Evolutionary conservation across 1,140 invertebrate genomes (phyloP), one percentile per base, ranked within the genome.

Genomic region (Eriocheir sinensis): DNA sequence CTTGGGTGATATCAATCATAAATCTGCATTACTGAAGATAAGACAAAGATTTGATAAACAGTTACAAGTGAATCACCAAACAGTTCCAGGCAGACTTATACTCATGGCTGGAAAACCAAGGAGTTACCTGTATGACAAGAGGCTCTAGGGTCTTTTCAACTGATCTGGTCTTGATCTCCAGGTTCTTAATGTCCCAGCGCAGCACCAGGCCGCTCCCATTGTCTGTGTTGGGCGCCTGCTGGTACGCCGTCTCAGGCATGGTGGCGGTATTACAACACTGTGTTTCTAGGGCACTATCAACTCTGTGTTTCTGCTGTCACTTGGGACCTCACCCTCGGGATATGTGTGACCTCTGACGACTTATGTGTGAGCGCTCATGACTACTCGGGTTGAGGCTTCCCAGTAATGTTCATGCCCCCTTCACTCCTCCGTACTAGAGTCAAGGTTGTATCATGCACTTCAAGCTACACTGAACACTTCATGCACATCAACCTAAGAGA

Each of bases 161-260:
- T 0, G 99, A 99, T 97, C 99, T 98, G n/a, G 99, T 99, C 53
- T 99, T 97, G 94, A 99, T 99, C 97, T 99, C 99, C 96, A 99
- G 97, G 97, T 99, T 99, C 97, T 99, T 99, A 79, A 99, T 99
- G 97, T 99, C 99, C 99, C 99, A 99, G 97, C 98, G 93, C 53
- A 93, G 92, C 79, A 94, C 60, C 34, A 91, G 88, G 41, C 89
- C 83, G 88, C 93, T 91, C n/a, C 93, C 93, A 30, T 80, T 83
- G 89, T 94, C 94, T 85, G 94, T 91, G 44, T 44, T 44, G 1
- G 40, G 79, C 81, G 53, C 85, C 3, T 72, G 53, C 40, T 80
- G 38, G 94, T 94, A 91, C 81, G 27, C 91, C 48, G 9, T 85
- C 89, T 94, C 94, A 17, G 94, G 94, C 94, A 94, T 94, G 32